Evolutionary conservation across 2,797 vertebrate species (phyloP).

Genomic region (Pygocentrus nattereri): DNA sequence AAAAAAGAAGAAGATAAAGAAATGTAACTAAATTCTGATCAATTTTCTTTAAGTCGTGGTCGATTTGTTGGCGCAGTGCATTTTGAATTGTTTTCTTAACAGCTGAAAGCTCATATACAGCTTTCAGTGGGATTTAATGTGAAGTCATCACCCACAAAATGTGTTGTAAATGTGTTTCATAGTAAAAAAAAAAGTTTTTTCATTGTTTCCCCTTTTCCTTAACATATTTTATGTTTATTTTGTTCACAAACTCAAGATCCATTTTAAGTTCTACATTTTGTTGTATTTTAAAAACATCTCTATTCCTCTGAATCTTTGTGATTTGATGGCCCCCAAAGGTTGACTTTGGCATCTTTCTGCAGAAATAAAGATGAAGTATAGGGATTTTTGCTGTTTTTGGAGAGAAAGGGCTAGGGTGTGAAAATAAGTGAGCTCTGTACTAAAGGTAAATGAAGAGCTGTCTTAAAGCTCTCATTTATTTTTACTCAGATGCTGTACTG

Average conservation of each 20-base stretch:
- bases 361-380: not conserved
- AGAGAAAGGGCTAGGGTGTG: slow-evolving; percentile 1
- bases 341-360: not conserved
- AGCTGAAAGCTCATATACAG: not conserved
- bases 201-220: not conserved
- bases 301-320: not conserved
- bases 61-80: not conserved
- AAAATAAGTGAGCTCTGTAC: not conserved
- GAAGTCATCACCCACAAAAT: not conserved
- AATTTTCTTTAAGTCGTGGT: not conserved
- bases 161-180: not conserved
- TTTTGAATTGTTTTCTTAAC: not conserved
- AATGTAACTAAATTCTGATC: no score
- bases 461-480: not conserved
- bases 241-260: not conserved
- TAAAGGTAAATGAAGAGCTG: not conserved
- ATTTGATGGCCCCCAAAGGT: not conserved
- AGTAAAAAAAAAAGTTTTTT: not conserved
- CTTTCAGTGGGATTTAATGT: not conserved
- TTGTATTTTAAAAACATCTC: not conserved
- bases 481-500: not conserved
- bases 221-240: not conserved
- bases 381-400: not conserved
- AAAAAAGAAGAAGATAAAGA: not conserved
- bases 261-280: slow-evolving; percentile 26